Evolutionary conservation across 2,113 vertebrate species (phyloP).

Genomic region (Spilogale gracilis): DNA sequence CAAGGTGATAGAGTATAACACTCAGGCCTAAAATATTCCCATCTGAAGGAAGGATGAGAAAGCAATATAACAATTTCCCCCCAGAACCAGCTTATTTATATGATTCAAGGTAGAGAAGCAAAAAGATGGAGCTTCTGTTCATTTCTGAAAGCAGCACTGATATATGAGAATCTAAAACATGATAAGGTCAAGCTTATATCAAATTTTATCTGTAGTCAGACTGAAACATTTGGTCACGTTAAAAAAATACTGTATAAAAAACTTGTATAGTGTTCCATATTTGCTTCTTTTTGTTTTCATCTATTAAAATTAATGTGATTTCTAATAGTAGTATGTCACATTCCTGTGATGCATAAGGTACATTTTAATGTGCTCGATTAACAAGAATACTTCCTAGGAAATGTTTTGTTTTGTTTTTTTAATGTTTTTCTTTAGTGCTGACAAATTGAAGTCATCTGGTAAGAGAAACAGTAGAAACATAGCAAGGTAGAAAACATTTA

Average conservation of each 20-base stretch:
- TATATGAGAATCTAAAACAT: not conserved
- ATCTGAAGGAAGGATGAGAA: not conserved
- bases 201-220: not conserved
- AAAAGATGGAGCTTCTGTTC: not conserved
- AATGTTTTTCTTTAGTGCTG: not conserved
- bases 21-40: not conserved
- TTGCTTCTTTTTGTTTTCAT: constrained; percentile 27
- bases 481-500: constrained; percentile 24
- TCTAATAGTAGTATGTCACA: not conserved
- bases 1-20: not conserved
- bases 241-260: not conserved
- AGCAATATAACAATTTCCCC: not conserved
- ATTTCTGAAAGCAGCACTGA: not conserved
- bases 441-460: constrained; percentile 48
- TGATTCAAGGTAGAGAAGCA: not conserved
- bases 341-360: not conserved
- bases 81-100: not conserved
- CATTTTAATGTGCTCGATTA: constrained; percentile 3
- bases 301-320: constrained; percentile 49
- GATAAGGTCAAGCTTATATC: not conserved
- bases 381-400: not conserved
- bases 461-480: not conserved
- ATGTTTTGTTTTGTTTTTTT: not conserved
- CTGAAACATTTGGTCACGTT: not conserved
- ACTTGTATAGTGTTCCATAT: not conserved